A percentile compares a stretch with the other conserved stretches of the same genome.
Conservation (phyloP, 2,888 invertebrate genomes). For the Meliscaeva auricollis region DNA sequence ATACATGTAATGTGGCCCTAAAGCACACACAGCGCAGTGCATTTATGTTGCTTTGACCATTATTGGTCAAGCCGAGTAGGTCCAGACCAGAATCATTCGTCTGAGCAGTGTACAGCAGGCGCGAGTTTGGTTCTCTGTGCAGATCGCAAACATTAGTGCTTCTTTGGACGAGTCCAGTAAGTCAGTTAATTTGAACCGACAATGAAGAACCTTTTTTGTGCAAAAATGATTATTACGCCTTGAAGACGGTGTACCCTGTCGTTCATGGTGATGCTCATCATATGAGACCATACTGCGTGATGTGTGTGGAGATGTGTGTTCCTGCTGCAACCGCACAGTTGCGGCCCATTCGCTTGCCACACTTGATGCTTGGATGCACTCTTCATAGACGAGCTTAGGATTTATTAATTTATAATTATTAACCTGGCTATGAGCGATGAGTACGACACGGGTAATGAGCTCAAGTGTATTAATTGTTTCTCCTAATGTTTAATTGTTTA, state of each 20-base stretch:
- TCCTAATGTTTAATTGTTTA: conserved; percentile 74
- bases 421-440: conserved; percentile 65
- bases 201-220: conserved; percentile 60
- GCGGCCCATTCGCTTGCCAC: conserved; percentile 62
- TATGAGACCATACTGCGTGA: conserved; percentile 8
- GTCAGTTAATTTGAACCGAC: conserved; percentile 64
- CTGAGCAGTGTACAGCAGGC: neutral
- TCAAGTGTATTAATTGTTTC: conserved; percentile 71
- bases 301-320: conserved; percentile 17
- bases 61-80: conserved; percentile 62
- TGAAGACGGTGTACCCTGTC: conserved; percentile 39
- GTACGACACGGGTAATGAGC: conserved; percentile 72
- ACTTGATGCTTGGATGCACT: conserved; percentile 67
- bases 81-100: no score
- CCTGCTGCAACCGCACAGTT: conserved; percentile 13
- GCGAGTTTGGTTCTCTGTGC: neutral
- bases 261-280: neutral
- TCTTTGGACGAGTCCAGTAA: conserved; percentile 55
- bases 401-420: conserved; percentile 74
- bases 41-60: conserved; percentile 51
- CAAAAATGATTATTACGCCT: conserved; percentile 52
- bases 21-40: conserved; percentile 38
- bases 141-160: conserved; percentile 18
- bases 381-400: conserved; percentile 66
- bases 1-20: conserved; percentile 66